A percentile compares a stretch with the other conserved stretches of the same genome.
These are phyloP conservation scores for Casuarius casuarius DNA, from an alignment of 2,113 vertebrate species.

Conservation along the genomic window DNA sequence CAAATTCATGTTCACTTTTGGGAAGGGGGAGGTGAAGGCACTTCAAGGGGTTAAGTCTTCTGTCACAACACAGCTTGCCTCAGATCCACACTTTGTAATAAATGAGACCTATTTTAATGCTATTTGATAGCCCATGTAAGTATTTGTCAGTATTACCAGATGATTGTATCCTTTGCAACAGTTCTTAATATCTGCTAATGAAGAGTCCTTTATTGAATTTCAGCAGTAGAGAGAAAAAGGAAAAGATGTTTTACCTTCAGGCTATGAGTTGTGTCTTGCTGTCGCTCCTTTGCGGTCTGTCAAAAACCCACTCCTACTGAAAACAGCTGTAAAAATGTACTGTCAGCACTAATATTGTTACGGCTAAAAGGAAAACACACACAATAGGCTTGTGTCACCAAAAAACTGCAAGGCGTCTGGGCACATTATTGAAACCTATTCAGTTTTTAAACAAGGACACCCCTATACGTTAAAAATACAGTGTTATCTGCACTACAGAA, in stretches of 20 bases:
- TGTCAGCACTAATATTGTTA: background rate
- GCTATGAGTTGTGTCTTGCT: background rate
- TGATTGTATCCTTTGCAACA: background rate
- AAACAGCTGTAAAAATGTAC: background rate
- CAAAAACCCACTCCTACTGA: background rate
- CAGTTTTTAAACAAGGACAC: background rate
- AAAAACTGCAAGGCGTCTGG: background rate
- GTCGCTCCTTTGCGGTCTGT: accelerated
- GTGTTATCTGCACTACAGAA: background rate
- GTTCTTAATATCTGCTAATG: background rate
- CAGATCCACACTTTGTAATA: background rate
- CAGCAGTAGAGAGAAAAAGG: background rate
- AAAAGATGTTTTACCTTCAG: background rate
- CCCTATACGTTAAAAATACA: background rate
- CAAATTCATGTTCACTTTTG: background rate
- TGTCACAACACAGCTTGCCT: background rate
- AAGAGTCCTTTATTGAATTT: background rate
- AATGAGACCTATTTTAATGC: background rate
- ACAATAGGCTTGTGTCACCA: background rate
- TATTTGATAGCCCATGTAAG: background rate
- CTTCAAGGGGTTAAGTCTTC: background rate
- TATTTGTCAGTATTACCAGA: background rate
- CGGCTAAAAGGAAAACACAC: background rate
- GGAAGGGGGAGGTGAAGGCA: background rate
- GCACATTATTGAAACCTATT: background rate